These are phyloP conservation scores for Eurois occulta DNA, from an alignment of 2,888 invertebrate genomes.

Conservation along the genomic window DNA sequence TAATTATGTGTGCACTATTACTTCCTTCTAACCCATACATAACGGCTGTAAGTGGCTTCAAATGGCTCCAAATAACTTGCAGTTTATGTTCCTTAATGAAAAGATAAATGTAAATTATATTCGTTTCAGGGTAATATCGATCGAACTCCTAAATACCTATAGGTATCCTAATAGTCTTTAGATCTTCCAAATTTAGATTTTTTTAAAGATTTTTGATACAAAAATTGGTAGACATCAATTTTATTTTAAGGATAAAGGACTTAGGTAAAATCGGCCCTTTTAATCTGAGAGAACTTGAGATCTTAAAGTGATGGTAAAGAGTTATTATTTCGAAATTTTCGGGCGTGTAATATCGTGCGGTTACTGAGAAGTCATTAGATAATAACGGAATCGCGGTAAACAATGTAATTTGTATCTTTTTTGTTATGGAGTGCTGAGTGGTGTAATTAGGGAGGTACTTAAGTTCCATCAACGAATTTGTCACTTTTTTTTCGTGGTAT, in stretches of 20 bases:
- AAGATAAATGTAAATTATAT: slow-evolving; percentile 13
- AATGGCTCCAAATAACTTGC: slow-evolving; percentile 38
- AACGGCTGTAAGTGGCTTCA: slow-evolving; percentile 41
- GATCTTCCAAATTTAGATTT: neutral
- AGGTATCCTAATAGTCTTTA: neutral
- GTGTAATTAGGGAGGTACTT: slow-evolving; percentile 28
- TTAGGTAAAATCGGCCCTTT: neutral
- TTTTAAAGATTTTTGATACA: neutral
- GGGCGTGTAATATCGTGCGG: slow-evolving; percentile 25
- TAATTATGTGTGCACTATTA: slow-evolving; percentile 58
- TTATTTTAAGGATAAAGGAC: neutral
- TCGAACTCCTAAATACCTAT: no score
- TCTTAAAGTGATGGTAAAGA: slow-evolving; percentile 21
- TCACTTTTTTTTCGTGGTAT: slow-evolving; percentile 13
- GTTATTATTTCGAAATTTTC: slow-evolving; percentile 15
- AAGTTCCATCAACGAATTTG: slow-evolving; percentile 6
- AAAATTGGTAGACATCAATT: neutral
- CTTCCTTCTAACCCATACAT: slow-evolving; percentile 34
- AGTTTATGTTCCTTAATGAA: slow-evolving; percentile 8
- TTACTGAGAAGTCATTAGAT: slow-evolving; percentile 25
- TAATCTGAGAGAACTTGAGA: slow-evolving; percentile 8
- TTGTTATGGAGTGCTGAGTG: slow-evolving; percentile 11
- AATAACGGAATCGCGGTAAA: slow-evolving; percentile 52
- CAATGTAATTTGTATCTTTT: slow-evolving; percentile 54
- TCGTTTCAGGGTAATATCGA: neutral